Evolutionary conservation across 2,797 vertebrate genomes (phyloP), one percentile per base, ranked within the genome.

Genomic region (Lacerta bilineata): DNA sequence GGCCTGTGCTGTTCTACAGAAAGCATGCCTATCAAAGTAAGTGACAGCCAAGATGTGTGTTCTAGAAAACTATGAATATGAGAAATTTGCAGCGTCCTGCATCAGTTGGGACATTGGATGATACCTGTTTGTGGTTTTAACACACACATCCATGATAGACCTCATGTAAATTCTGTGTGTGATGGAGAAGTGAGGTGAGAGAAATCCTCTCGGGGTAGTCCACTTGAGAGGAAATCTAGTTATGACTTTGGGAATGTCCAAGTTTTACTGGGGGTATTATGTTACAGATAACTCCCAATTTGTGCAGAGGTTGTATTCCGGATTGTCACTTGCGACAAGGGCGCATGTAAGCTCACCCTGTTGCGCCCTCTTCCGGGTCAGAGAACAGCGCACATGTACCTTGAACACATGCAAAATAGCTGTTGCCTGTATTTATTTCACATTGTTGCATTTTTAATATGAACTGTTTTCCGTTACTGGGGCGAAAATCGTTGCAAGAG

Each of bases 11-110:
- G 99, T 96, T 99, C 99, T 91, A 99, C 99, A 0, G 99, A 99
- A 90, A 98, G 96, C 84, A 99, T 99, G 99, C 98, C 99, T 87
- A 99, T 99, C 95, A 99, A 99, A 98, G 99, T 99, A 90, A 97
- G 96, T 91, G 33, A 2, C 71, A 55, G 88, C 29, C 41, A 20
- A 0, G n/a, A 8, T 43, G 50, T 4, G 64, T 41, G 9, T 84
- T 71, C 74, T 78, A 18, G 27, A 61, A 88, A 61, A 71, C 2
- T 66, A 55, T 66, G 11, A 66, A 79, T 55, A 78, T 11, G 36
- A 43, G 6, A 74, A 43, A 59, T 68, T 55, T 27, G 8, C 29
- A 15, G 2, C 13, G 1, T 27, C 43, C 4, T 71, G 36, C 29
- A 84, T 27, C 23, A 74, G 27, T 4, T 59, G 3, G 33, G n/a